Conservation (phyloP, 2,797 vertebrate genomes). For the Tokudaia muenninki region DNA sequence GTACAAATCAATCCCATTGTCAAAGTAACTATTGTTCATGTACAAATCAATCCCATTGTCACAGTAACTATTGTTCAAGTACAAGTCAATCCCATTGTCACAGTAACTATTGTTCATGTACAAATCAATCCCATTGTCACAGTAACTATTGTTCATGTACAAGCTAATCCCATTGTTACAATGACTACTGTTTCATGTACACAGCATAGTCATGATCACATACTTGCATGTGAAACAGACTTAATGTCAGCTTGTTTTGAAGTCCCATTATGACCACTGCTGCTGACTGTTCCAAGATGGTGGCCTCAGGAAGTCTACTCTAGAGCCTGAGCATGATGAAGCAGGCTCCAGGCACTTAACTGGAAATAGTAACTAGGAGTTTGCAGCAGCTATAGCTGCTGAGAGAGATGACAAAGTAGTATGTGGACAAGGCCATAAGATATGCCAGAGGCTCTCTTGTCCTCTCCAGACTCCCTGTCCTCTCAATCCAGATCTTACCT, state of each 20-base stretch:
- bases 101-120: background rate
- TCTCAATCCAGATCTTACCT: too few relatives aligned
- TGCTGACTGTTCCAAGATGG: background rate
- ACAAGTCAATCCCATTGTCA: background rate
- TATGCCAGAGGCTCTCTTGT: background rate
- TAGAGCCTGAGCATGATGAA: background rate
- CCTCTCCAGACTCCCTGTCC: background rate
- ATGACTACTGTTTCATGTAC: background rate
- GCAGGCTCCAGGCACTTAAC: background rate
- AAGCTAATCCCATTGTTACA: background rate
- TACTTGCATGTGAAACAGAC: background rate
- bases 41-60: background rate
- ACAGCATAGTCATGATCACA: background rate
- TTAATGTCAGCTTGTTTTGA: background rate
- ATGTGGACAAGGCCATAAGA: background rate
- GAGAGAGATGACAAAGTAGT: background rate
- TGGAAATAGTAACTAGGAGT: background rate
- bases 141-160: background rate
- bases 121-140: background rate
- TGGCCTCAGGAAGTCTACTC: background rate
- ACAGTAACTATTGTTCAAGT: too few relatives aligned
- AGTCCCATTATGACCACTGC: background rate
- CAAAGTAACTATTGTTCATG: background rate
- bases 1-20: background rate
- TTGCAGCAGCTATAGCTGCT: background rate